Percentiles rank a stretch among this genome's conserved stretches.
phyloP scores from a whole-genome alignment of 2,797 vertebrate species.

The Nannoperca obscura region DNA sequence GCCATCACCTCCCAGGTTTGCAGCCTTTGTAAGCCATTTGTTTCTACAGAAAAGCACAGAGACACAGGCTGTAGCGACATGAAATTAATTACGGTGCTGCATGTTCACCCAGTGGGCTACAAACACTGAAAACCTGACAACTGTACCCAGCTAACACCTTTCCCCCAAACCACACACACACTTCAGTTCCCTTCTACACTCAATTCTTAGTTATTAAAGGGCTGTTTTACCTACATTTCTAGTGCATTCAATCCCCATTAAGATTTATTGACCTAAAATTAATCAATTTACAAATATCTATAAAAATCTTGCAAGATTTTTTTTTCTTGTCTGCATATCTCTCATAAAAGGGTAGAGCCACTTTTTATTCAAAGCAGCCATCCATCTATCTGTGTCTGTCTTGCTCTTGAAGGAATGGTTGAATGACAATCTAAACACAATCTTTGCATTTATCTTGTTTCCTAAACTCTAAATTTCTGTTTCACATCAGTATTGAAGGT shows the following conservation, averaged over 20 bases:
- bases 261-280: neutral
- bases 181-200: neutral
- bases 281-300: constrained; percentile 3
- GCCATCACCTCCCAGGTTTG: constrained; percentile 53
- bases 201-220: constrained; percentile 7
- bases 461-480: neutral
- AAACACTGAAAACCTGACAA: constrained; percentile 64
- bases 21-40: constrained; percentile 68
- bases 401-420: neutral
- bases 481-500: neutral
- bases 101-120: constrained; percentile 75
- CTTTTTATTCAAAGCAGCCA: neutral
- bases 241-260: neutral
- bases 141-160: constrained; percentile 26
- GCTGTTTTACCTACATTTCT: neutral
- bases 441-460: neutral
- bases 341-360: neutral
- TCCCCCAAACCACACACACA: constrained; percentile 8
- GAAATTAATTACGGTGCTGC: constrained; percentile 78
- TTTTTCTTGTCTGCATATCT: neutral
- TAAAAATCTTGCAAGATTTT: neutral
- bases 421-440: neutral
- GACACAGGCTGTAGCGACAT: constrained; percentile 64
- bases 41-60: constrained; percentile 65
- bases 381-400: neutral